These are phyloP conservation scores for Latrodectus hesperus DNA, from an alignment of 2,888 invertebrate genomes.

Conservation along the genomic window DNA sequence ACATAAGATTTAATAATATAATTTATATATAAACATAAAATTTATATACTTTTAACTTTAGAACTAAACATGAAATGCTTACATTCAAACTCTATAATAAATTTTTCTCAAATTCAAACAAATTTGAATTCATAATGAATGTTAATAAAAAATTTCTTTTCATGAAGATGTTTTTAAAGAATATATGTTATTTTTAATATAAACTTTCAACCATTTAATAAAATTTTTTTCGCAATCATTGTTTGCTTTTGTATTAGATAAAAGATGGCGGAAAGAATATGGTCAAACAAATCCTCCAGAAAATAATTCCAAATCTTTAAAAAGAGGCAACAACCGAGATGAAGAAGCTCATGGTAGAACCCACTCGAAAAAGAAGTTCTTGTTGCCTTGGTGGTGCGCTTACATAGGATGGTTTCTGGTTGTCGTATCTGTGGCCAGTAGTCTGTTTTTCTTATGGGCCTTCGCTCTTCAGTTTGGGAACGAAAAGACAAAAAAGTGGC, in stretches of 20 bases:
- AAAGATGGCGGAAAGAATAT: slow-evolving; percentile 49
- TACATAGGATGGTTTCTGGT: slow-evolving; percentile 76
- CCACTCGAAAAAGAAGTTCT: slow-evolving; percentile 47
- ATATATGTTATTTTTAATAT: no score
- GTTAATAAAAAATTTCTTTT: no score
- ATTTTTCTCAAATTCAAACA: no score
- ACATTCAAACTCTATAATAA: no score
- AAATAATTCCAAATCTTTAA: background rate
- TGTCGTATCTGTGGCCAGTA: slow-evolving; percentile 73
- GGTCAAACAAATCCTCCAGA: background rate
- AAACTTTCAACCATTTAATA: no score
- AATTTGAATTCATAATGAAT: no score
- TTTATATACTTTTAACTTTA: no score
- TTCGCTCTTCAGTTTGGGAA: slow-evolving; percentile 77
- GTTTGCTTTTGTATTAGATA: slow-evolving; percentile 24
- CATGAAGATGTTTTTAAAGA: no score
- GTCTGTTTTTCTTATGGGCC: slow-evolving; percentile 75
- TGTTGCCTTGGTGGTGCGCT: slow-evolving; percentile 70
- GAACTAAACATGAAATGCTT: no score
- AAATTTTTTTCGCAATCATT: background rate
- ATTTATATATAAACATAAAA: no score
- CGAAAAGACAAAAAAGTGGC: slow-evolving; percentile 76
- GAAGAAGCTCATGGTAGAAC: slow-evolving; percentile 23
- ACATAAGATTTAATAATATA: no score
- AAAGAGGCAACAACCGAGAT: background rate